Evolutionary conservation across 2,797 vertebrate species (phyloP), one percentile per base, ranked within the genome.

Genomic region (Danio aesculapii): DNA sequence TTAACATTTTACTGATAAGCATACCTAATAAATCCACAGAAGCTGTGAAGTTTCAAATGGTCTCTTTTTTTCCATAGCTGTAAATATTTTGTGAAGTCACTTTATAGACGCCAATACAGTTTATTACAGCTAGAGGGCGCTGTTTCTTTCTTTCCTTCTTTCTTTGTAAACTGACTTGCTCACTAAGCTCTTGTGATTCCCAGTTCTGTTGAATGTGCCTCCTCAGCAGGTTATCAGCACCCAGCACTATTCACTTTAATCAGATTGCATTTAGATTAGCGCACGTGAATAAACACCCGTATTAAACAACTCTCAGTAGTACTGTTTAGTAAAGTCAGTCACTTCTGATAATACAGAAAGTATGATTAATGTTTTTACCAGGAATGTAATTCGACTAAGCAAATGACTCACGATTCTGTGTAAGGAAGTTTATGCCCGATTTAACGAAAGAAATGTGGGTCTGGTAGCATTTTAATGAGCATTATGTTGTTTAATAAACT

Each of bases 201-300:
- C 21, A 17, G n/a, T 5, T n/a, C 6, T 9, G 3, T 11, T 8
- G 21, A 69, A 21, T 39, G 52, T 66, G 19, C 41, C 2, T 0
- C 4, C 21, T 59, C 77, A 58, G 77, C 69, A 73, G 61, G 8
- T 16, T 52, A 77, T 43, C 44, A 39, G 12, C 74, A 63, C 44
- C 16, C 49, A 70, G 13, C 39, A 16, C 57, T 62, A 19, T 52
- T 50, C 19, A 66, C 64, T 79, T 72, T 82, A 71, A 79, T 79
- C 76, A 71, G 84, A 76, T 73, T 76, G 80, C 39, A 59, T 79
- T 75, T 64, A 73, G 16, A 61, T 80, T 57, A 73, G 57, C 66
- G 14, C 71, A 74, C 8, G 8, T 85, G 76, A 85, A 62, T 49
- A 62, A 39, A 13, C n/a, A 11, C 11, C 62, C 49, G 52, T 62